A percentile compares a stretch with the other conserved stretches of the same genome.
phyloP scores from a whole-genome alignment of 1,140 invertebrate genomes.

The Drosophila baimaii region DNA sequence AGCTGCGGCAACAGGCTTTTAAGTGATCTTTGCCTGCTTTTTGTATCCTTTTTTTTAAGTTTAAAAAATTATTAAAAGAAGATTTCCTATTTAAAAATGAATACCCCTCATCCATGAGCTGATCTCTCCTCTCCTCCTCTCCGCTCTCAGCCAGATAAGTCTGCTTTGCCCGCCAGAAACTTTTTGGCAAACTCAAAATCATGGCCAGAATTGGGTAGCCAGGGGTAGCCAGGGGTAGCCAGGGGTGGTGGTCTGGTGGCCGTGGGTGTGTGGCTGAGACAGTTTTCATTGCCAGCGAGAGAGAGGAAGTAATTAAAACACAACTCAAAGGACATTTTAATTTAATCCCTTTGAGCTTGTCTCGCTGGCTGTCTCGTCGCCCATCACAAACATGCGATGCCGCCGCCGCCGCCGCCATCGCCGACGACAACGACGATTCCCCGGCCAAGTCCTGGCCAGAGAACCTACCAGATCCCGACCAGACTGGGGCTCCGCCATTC shows the following conservation, averaged over 20 bases:
- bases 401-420: slow-evolving; percentile 20
- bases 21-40: slow-evolving; percentile 3
- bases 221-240: too few relatives aligned
- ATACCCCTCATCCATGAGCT: too few relatives aligned
- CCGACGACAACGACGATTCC: too few relatives aligned
- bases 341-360: slow-evolving; percentile 82
- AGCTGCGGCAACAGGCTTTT: not conserved
- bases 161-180: slow-evolving; percentile 9
- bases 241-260: not conserved
- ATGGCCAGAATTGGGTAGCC: slow-evolving; percentile 4
- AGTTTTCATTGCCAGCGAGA: slow-evolving; percentile 59
- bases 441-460: slow-evolving; percentile 26
- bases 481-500: not conserved
- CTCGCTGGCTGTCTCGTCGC: slow-evolving; percentile 79
- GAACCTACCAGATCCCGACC: slow-evolving; percentile 16
- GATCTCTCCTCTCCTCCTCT: too few relatives aligned
- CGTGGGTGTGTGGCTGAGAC: slow-evolving; percentile 27
- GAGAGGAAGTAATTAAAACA: slow-evolving; percentile 81
- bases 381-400: slow-evolving; percentile 77
- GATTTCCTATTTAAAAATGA: not conserved
- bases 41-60: not conserved
- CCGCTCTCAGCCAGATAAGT: slow-evolving; percentile 8
- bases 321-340: slow-evolving; percentile 83
- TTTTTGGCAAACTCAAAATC: slow-evolving; percentile 50
- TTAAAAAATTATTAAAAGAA: slow-evolving; percentile 1